These are phyloP conservation scores for Stratiolaelaps scimitus DNA, from an alignment of 1,140 invertebrate genomes.

Conservation along the genomic window DNA sequence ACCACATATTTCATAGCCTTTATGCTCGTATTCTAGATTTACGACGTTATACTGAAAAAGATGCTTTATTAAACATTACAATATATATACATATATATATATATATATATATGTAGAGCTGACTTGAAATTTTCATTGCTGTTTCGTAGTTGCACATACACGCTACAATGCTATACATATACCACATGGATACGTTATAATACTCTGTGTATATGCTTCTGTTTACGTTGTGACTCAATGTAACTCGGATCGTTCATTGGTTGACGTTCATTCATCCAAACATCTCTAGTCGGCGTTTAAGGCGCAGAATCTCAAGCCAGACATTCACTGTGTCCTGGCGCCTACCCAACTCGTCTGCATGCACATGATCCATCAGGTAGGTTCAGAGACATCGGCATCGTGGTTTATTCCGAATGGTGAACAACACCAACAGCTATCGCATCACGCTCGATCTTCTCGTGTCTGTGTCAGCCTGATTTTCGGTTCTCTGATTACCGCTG, in stretches of 20 bases:
- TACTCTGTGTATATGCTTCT: constrained; percentile 5
- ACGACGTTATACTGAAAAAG: too few species aligned
- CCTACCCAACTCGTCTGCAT: constrained; percentile 79
- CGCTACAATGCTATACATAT: too few species aligned
- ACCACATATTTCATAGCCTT: too few species aligned
- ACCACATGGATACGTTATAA: background rate
- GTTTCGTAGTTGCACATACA: too few species aligned
- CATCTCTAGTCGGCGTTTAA: constrained; percentile 59
- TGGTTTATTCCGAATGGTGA: constrained; percentile 40
- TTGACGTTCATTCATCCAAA: constrained; percentile 27
- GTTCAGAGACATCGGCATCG: constrained; percentile 51
- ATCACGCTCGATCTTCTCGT: too few species aligned
- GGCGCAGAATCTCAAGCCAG: constrained; percentile 72
- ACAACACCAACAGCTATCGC: constrained; percentile 7
- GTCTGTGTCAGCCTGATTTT: too few species aligned
- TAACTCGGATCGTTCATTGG: too few species aligned
- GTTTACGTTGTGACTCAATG: background rate
- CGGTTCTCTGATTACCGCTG: too few species aligned
- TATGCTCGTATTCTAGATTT: too few species aligned
- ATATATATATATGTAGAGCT: too few species aligned
- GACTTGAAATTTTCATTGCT: too few species aligned
- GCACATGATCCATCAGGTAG: constrained; percentile 46
- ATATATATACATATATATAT: too few species aligned
- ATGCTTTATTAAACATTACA: background rate
- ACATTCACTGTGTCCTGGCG: constrained; percentile 69